Evolutionary conservation across 2,888 invertebrate genomes (phyloP).

Genomic region (Idaea straminata): DNA sequence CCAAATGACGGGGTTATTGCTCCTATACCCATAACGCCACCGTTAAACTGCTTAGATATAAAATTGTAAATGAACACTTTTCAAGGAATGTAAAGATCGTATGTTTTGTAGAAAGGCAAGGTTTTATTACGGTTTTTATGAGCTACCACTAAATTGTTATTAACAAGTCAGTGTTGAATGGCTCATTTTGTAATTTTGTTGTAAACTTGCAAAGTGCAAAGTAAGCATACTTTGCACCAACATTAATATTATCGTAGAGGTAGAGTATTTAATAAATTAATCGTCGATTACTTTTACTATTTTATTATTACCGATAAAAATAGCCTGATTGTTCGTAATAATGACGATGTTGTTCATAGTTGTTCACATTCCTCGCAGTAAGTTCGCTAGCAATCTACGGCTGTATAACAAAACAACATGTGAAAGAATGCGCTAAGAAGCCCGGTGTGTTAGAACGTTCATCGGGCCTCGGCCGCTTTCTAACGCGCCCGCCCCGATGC

Average conservation of each 20-base stretch:
- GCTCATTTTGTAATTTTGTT: background rate
- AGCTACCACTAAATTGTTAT: constrained; percentile 24
- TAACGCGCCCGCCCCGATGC: constrained; percentile 69
- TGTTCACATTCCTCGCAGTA: constrained; percentile 26
- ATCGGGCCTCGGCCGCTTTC: constrained; percentile 67
- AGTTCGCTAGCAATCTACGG: constrained; percentile 21
- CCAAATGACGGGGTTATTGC: constrained; percentile 47
- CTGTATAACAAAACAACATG: constrained; percentile 33
- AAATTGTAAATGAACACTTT: constrained; percentile 37
- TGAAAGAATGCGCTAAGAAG: constrained; percentile 65
- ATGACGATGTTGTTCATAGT: constrained; percentile 11
- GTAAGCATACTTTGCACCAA: background rate
- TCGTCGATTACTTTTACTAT: background rate
- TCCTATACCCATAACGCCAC: constrained; percentile 34
- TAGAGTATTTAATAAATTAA: background rate
- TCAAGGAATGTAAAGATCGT: constrained; percentile 33
- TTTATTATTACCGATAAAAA: background rate
- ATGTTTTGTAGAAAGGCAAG: constrained; percentile 21
- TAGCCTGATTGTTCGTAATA: background rate
- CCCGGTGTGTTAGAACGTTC: constrained; percentile 52
- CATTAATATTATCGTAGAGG: background rate
- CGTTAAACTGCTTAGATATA: constrained; percentile 41
- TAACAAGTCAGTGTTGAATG: constrained; percentile 13
- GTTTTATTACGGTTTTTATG: constrained; percentile 41
- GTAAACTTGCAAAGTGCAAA: background rate